These are phyloP conservation scores for Drosophila borealis DNA, from an alignment of 2,888 invertebrate genomes.

Conservation along the genomic window DNA sequence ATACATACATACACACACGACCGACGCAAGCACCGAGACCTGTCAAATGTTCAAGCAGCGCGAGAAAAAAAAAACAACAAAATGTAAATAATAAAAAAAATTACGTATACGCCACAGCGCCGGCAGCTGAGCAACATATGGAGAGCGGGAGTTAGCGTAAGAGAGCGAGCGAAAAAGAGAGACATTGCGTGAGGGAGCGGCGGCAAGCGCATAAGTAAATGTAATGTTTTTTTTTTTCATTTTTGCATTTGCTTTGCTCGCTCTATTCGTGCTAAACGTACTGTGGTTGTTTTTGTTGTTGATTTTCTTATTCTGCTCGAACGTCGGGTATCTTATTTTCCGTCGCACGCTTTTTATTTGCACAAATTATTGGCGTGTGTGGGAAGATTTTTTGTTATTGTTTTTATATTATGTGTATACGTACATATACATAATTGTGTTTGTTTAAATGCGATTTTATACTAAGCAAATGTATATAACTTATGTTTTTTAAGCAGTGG, in stretches of 20 bases:
- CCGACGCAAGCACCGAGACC: constrained; percentile 6
- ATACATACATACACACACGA: background rate
- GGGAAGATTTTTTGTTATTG: constrained; percentile 4
- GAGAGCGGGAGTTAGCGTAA: background rate
- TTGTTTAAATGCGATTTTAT: constrained; percentile 10
- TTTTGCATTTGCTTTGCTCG: constrained; percentile 27
- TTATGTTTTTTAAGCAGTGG: background rate
- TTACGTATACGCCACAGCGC: constrained; percentile 35
- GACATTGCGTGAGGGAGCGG: background rate
- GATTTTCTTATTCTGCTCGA: background rate
- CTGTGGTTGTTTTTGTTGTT: background rate
- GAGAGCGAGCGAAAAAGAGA: background rate
- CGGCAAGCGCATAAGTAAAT: background rate
- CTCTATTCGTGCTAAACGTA: constrained; percentile 2
- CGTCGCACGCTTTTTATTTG: constrained; percentile 32
- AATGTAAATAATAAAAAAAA: constrained; percentile 26
- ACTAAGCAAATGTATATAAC: constrained; percentile 7
- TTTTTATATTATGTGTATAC: constrained; percentile 13
- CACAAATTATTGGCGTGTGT: constrained; percentile 18
- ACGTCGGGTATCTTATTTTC: background rate
- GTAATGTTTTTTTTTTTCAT: background rate
- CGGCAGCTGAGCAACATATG: constrained; percentile 21
- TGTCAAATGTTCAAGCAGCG: constrained; percentile 32
- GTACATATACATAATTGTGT: background rate
- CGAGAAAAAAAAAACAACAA: constrained; percentile 7